phyloP scores from a whole-genome alignment of 2,797 vertebrate species.

The Molothrus aeneus region DNA sequence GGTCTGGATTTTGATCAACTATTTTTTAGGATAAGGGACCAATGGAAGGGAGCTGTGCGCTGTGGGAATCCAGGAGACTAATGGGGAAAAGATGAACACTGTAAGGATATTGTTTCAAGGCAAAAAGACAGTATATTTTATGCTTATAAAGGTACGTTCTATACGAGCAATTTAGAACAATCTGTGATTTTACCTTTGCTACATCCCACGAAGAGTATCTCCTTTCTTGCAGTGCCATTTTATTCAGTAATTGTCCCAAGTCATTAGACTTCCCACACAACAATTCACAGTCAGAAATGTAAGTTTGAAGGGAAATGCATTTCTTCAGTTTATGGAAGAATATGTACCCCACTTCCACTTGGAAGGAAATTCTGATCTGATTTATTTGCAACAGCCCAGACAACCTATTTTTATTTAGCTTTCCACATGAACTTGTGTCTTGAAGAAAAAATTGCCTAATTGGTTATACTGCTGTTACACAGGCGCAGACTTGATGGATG shows the following conservation, averaged over 20 bases:
- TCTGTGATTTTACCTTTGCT: conserved; percentile 25
- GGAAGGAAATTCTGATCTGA: background rate
- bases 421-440: background rate
- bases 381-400: background rate
- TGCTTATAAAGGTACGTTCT: background rate
- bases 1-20: conserved; percentile 7
- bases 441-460: background rate
- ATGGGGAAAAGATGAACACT: background rate
- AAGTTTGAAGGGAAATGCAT: background rate
- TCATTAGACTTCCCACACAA: conserved; percentile 37
- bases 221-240: background rate
- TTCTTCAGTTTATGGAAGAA: background rate
- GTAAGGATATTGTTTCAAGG: background rate
- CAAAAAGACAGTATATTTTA: background rate
- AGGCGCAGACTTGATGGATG: background rate
- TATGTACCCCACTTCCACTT: background rate
- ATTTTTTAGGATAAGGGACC: background rate
- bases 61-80: background rate
- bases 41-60: background rate
- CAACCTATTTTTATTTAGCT: background rate
- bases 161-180: background rate
- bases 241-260: conserved; percentile 22
- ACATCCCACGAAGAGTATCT: background rate
- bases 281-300: background rate
- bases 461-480: background rate